Evolutionary conservation across 1,140 invertebrate genomes (phyloP), one percentile per base, ranked within the genome.

Genomic region (Psix sp.): DNA sequence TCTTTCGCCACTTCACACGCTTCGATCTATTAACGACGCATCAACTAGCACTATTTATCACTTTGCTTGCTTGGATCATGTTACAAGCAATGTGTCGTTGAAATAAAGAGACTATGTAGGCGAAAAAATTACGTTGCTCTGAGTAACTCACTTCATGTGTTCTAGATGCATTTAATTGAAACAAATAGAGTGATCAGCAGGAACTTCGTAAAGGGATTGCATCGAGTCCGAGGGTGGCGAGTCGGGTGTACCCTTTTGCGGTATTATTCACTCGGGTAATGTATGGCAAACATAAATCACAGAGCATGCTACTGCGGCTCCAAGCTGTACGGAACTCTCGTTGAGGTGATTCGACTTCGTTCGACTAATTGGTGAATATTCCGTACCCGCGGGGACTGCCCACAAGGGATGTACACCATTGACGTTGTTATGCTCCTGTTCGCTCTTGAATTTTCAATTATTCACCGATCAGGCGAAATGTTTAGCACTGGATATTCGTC

Each of bases 261-360:
- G 82, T 84, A 86, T 86, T 85, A 86, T 85, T 84, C 84, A 82
- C 63, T 72, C 68, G 82, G 74, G 76, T 86, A 86, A 86, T 86
- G 79, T 86, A 86, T 85, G 84, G 82, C 83, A 83, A 85, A 85
- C 82, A 83, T 85, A 86, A 86, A 86, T 86, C 83, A 86, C 82
- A 26, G 63, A 79, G 71, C 77, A 77, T 74, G 74, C 68, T 74
- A 80, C 68, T 74, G 72, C 73, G 75, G 78, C 72, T 74, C 71
- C 65, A 79, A 83, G 68, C 77, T 74, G 77, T 78, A 74, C 67
- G 75, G 77, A 80, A 81, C 75, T 79, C 76, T 74, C 65, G 70
- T 71, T 72, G 71, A 81, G 80, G 81, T 82, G 82, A 83, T 83
- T 79, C 80, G 72, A 72, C 65, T 74, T 77, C 68, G 76, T 74